A percentile compares a stretch with the other conserved stretches of the same genome.
Conservation (phyloP, 2,797 vertebrate genomes). For the Lacerta agilis region DNA sequence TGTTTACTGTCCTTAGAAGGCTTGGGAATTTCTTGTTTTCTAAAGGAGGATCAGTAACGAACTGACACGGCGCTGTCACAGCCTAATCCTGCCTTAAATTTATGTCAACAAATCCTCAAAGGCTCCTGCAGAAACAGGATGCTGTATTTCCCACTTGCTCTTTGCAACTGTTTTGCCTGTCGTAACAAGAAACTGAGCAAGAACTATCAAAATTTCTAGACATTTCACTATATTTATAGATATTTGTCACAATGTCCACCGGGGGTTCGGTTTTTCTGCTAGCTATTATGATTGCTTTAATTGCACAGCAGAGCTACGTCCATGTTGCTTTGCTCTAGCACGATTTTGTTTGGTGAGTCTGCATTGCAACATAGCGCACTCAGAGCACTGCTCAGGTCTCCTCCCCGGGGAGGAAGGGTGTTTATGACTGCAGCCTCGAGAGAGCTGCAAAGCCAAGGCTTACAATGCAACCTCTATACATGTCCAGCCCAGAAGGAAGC, state of each 20-base stretch:
- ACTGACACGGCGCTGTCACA: constrained; percentile 18
- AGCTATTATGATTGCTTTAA: constrained; percentile 49
- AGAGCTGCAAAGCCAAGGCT: too few species aligned
- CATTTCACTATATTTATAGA: too few species aligned
- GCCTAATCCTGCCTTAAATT: constrained; percentile 32
- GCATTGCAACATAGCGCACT: constrained; percentile 36
- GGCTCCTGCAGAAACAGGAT: constrained; percentile 11
- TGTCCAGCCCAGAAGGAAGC: not conserved
- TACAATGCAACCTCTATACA: not conserved
- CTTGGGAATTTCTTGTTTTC: constrained; percentile 21
- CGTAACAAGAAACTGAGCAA: not conserved
- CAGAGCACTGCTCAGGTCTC: not conserved
- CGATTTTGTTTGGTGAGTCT: constrained; percentile 45
- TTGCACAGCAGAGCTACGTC: constrained; percentile 47
- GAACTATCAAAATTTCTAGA: not conserved
- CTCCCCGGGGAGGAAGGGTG: too few species aligned
- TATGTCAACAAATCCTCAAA: constrained; percentile 21
- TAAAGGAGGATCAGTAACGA: not conserved
- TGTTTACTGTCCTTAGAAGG: constrained; percentile 86
- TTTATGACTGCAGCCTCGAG: too few species aligned
- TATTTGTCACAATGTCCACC: not conserved
- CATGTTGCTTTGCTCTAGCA: constrained; percentile 50
- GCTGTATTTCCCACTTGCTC: not conserved
- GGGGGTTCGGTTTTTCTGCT: constrained; percentile 17
- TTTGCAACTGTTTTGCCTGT: not conserved